These are phyloP conservation scores for Galeopterus variegatus DNA, from an alignment of 2,113 vertebrate genomes.

Conservation along the genomic window DNA sequence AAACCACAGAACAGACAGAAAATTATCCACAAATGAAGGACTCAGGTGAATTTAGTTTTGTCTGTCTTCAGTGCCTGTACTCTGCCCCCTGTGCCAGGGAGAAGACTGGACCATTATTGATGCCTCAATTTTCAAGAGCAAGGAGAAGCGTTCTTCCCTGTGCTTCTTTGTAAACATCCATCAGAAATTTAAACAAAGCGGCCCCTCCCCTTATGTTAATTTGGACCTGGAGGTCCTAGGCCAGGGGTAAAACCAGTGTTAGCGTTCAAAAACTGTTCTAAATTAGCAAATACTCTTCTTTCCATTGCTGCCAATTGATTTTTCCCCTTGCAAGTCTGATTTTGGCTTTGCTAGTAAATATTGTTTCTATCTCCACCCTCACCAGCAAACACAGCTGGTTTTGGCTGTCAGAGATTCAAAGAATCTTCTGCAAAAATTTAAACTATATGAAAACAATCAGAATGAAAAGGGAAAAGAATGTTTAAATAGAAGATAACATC, in stretches of 20 bases:
- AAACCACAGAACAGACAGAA: neutral
- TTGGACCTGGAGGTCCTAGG: neutral
- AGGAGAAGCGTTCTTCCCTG: neutral
- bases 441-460: constrained; percentile 51
- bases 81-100: neutral
- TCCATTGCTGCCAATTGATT: neutral
- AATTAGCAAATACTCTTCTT: neutral
- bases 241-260: neutral
- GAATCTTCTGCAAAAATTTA: constrained; percentile 30
- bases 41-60: neutral
- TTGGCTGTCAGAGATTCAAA: constrained; percentile 58
- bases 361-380: constrained; percentile 30
- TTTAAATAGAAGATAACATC: constrained; percentile 34
- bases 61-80: neutral
- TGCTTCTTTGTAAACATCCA: neutral
- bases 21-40: neutral
- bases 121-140: neutral
- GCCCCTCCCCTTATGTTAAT: neutral
- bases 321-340: constrained; percentile 39
- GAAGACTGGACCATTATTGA: neutral
- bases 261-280: neutral
- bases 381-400: constrained; percentile 71
- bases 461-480: constrained; percentile 47
- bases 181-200: neutral
- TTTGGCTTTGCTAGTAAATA: constrained; percentile 62